These are phyloP conservation scores for Remorina albescens DNA, from an alignment of 2,797 vertebrate species.

Conservation along the genomic window DNA sequence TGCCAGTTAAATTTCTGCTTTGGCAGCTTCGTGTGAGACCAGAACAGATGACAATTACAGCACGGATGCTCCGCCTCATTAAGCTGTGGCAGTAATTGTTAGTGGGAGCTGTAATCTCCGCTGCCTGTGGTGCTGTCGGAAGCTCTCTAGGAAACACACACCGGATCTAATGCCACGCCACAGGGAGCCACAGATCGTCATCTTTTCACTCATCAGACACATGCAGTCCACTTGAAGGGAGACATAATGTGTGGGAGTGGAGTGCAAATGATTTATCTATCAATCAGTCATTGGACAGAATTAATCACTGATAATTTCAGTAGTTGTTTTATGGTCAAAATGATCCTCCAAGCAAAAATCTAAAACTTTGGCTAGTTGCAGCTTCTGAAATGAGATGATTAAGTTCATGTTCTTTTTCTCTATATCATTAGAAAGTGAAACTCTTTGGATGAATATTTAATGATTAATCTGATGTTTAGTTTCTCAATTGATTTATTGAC, in stretches of 20 bases:
- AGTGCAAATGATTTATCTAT: neutral
- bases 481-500: neutral
- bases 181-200: constrained; percentile 48
- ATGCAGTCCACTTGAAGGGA: neutral
- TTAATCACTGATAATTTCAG: neutral
- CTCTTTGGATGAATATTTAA: neutral
- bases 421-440: neutral
- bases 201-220: constrained; percentile 32
- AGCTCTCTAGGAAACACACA: constrained; percentile 58
- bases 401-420: neutral
- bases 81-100: constrained; percentile 46
- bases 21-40: constrained; percentile 41
- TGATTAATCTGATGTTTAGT: neutral
- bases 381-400: neutral
- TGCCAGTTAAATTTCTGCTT: constrained; percentile 49
- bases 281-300: neutral
- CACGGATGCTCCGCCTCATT: constrained; percentile 68
- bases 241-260: neutral
- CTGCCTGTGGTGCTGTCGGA: constrained; percentile 46
- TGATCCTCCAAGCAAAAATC: neutral
- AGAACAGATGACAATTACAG: constrained; percentile 60
- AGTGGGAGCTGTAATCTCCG: constrained; percentile 46
- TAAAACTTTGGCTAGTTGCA: neutral
- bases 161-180: constrained; percentile 51
- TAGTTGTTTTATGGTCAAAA: neutral